Conservation (phyloP, 2,113 vertebrate species). For the Hiodon alosoides region DNA sequence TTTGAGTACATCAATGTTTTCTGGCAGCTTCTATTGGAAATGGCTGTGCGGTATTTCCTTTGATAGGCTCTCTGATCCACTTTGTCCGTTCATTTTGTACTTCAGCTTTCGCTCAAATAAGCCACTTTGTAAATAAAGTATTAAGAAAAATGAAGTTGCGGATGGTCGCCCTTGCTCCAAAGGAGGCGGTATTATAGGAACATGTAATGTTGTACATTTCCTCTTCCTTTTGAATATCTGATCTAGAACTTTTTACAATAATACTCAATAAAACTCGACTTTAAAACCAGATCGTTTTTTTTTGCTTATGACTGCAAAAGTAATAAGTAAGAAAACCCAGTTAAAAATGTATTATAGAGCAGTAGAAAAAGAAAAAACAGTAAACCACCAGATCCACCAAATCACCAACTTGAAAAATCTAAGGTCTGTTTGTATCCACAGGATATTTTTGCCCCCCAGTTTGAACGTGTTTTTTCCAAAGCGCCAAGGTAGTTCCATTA, state of each 20-base stretch:
- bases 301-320: neutral
- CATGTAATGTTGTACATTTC: constrained; percentile 78
- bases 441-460: no score
- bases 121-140: constrained; percentile 58
- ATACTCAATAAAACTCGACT: no score
- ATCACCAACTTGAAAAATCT: no score
- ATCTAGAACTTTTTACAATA: constrained; percentile 67
- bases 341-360: neutral
- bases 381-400: neutral
- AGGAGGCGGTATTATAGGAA: constrained; percentile 69
- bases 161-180: constrained; percentile 58
- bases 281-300: neutral
- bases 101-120: constrained; percentile 49
- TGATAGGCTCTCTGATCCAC: constrained; percentile 52
- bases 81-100: constrained; percentile 43
- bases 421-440: no score
- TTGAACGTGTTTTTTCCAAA: neutral
- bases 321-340: neutral
- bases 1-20: constrained; percentile 76
- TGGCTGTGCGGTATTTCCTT: constrained; percentile 57
- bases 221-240: constrained; percentile 85
- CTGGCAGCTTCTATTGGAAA: constrained; percentile 59
- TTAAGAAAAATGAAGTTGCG: constrained; percentile 49
- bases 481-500: no score
- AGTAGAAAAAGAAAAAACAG: neutral